These are phyloP conservation scores for Sebastes oblongus DNA, from an alignment of 2,797 vertebrate species.

Conservation along the genomic window DNA sequence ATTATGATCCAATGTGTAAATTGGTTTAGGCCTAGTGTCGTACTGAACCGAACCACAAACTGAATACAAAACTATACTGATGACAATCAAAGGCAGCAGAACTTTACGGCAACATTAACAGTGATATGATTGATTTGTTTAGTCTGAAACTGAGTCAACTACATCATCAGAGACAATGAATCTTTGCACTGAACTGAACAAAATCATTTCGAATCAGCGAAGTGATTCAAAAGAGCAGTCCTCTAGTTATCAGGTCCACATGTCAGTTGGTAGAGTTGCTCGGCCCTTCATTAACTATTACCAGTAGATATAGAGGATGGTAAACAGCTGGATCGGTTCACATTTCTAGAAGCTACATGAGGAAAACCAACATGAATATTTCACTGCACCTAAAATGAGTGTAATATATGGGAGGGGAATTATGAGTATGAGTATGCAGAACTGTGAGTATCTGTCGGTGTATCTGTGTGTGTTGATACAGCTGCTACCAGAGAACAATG, in stretches of 20 bases:
- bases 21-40: neutral
- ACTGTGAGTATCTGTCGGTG: too few species aligned
- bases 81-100: neutral
- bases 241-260: too few species aligned
- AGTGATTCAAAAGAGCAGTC: neutral
- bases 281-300: too few species aligned
- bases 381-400: neutral
- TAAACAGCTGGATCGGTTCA: too few species aligned
- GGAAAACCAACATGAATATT: neutral
- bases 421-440: too few species aligned
- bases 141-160: neutral
- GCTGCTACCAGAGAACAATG: constrained; percentile 34
- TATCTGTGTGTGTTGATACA: constrained; percentile 1
- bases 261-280: too few species aligned
- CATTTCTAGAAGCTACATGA: neutral
- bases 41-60: neutral
- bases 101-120: neutral
- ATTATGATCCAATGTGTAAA: neutral
- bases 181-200: neutral
- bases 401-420: neutral
- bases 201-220: neutral
- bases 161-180: neutral
- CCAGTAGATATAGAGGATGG: neutral
- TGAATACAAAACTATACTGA: neutral
- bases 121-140: neutral